Conservation (phyloP, 1,140 invertebrate genomes). For the Lithobius niger region DNA sequence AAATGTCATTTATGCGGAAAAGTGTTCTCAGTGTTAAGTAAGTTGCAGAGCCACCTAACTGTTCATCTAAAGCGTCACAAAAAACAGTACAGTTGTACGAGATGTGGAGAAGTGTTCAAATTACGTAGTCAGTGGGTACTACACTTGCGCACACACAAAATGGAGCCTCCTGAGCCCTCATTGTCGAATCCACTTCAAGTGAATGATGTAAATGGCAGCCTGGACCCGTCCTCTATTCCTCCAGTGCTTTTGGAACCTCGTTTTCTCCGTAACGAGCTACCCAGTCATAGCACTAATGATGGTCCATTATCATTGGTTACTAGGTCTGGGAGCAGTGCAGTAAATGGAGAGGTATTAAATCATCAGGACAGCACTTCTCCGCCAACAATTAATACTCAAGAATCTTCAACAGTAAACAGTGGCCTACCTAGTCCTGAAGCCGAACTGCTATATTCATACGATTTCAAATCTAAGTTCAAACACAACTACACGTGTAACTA, state of each 20-base stretch:
- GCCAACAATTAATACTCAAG: background rate
- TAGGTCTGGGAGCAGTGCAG: background rate
- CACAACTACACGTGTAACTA: conserved; percentile 25
- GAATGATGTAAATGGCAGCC: conserved; percentile 2
- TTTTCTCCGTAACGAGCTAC: background rate
- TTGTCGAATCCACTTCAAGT: background rate
- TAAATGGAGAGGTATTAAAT: background rate
- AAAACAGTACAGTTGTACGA: conserved; percentile 27
- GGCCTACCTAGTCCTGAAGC: background rate
- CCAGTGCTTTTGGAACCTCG: background rate
- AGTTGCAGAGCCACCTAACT: conserved; percentile 31
- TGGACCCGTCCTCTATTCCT: background rate
- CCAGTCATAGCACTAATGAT: background rate
- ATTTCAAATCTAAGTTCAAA: conserved; percentile 5
- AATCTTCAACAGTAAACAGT: conserved; percentile 5
- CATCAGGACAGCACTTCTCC: background rate
- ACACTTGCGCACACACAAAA: conserved; percentile 23
- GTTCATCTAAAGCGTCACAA: conserved; percentile 27
- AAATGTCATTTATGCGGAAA: conserved; percentile 36
- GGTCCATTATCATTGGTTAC: background rate
- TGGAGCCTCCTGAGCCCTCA: background rate
- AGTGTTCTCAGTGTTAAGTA: conserved; percentile 28
- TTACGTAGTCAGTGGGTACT: conserved; percentile 25
- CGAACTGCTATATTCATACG: conserved; percentile 1
- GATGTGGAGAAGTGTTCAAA: conserved; percentile 29